Evolutionary conservation across 1,140 invertebrate genomes (phyloP).

Genomic region (Scaptodrosophila lebanonensis): DNA sequence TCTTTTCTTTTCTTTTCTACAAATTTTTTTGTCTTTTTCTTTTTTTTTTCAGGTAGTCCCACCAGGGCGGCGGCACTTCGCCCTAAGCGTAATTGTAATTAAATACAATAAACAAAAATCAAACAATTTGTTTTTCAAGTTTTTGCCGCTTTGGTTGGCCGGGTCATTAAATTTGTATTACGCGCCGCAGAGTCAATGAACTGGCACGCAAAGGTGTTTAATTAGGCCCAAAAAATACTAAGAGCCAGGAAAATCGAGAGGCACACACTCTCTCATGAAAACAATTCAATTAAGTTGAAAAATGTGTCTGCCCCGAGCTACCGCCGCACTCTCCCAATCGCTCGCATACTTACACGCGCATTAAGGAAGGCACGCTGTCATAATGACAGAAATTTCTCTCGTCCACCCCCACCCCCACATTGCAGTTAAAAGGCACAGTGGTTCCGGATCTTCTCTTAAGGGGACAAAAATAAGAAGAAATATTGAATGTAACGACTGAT

Average conservation of each 20-base stretch:
- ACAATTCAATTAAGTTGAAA: slow-evolving; percentile 37
- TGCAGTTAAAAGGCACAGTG: too few species aligned
- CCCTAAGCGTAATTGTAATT: slow-evolving; percentile 33
- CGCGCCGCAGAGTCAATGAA: slow-evolving; percentile 45
- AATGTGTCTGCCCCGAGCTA: slow-evolving; percentile 10
- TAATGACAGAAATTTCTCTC: background rate
- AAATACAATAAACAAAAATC: slow-evolving; percentile 44
- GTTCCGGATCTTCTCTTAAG: too few species aligned
- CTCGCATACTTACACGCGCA: background rate
- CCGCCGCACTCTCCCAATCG: too few species aligned
- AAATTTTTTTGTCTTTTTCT: too few species aligned
- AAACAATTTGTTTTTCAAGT: slow-evolving; percentile 45
- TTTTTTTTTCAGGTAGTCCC: too few species aligned
- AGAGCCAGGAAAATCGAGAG: slow-evolving; percentile 7
- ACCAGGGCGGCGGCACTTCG: background rate
- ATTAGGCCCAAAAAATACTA: slow-evolving; percentile 32
- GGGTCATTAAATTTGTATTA: slow-evolving; percentile 53
- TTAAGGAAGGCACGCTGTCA: background rate
- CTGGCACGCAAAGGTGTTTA: slow-evolving; percentile 27
- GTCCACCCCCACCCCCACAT: too few species aligned
- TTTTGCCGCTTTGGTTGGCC: slow-evolving; percentile 7
- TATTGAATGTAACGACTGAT: too few species aligned
- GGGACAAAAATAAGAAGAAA: too few species aligned
- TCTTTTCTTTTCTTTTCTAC: too few species aligned
- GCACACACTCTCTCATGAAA: too few species aligned